Evolutionary conservation across 1,140 invertebrate genomes (phyloP).

Genomic region (Parasteatoda tepidariorum): DNA sequence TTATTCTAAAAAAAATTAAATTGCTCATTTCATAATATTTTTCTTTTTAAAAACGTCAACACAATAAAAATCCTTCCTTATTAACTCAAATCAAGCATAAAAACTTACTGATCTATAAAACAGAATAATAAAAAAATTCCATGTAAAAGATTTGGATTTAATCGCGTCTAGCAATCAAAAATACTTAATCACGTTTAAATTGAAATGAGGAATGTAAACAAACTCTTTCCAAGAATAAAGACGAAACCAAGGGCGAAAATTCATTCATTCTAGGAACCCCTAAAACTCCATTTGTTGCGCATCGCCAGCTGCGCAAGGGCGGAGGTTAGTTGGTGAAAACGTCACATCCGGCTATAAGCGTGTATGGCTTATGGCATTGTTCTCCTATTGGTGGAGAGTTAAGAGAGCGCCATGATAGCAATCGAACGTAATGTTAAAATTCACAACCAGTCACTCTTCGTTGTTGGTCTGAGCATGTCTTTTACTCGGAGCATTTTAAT

Average conservation of each 20-base stretch:
- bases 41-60: no score
- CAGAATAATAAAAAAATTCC: no score
- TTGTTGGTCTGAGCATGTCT: constrained; percentile 27
- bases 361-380: constrained; percentile 11
- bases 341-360: constrained; percentile 54
- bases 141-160: no score
- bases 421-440: not conserved
- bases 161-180: no score
- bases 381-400: constrained; percentile 33
- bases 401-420: constrained; percentile 25
- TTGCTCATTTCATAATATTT: no score
- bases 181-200: no score
- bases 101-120: no score
- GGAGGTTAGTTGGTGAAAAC: constrained; percentile 40
- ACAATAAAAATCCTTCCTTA: no score
- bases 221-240: not conserved
- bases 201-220: not conserved
- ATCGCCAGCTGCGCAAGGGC: constrained; percentile 52
- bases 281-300: constrained; percentile 49
- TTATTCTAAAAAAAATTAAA: no score
- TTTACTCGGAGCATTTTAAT: not conserved
- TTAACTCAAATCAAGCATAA: no score
- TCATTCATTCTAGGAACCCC: constrained; percentile 7
- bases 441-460: constrained; percentile 20
- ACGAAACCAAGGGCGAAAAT: not conserved